These are phyloP conservation scores for Neosalanx taihuensis DNA, from an alignment of 2,797 vertebrate species.

Conservation along the genomic window DNA sequence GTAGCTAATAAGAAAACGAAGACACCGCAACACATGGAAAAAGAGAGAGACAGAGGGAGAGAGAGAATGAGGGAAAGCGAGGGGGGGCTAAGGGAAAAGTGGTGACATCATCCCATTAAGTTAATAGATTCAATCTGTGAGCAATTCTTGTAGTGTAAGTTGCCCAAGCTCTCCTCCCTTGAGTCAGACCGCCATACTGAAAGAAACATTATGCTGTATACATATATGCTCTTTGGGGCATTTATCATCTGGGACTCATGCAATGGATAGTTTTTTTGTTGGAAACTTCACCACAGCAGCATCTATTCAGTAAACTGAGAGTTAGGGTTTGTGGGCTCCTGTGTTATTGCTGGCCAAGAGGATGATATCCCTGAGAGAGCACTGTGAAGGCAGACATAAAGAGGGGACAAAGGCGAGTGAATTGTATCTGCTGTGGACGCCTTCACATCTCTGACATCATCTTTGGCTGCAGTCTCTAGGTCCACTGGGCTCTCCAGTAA, in stretches of 20 bases:
- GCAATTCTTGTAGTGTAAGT: slow-evolving; percentile 37
- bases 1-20: slow-evolving; percentile 30
- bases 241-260: slow-evolving; percentile 38
- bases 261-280: slow-evolving; percentile 36
- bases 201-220: slow-evolving; percentile 49
- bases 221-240: slow-evolving; percentile 31
- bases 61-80: background rate
- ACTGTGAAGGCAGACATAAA: slow-evolving; percentile 44
- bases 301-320: slow-evolving; percentile 35
- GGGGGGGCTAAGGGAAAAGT: slow-evolving; percentile 20
- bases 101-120: slow-evolving; percentile 59
- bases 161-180: slow-evolving; percentile 28
- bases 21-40: slow-evolving; percentile 30
- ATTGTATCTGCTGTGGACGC: slow-evolving; percentile 47
- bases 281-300: slow-evolving; percentile 41
- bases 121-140: slow-evolving; percentile 63
- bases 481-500: slow-evolving; percentile 57
- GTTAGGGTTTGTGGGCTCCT: slow-evolving; percentile 33
- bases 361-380: slow-evolving; percentile 40
- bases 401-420: slow-evolving; percentile 27
- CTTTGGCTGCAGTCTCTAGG: slow-evolving; percentile 54
- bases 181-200: slow-evolving; percentile 15
- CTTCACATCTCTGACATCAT: slow-evolving; percentile 62
- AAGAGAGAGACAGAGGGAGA: slow-evolving; percentile 2
- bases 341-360: slow-evolving; percentile 43